Evolutionary conservation across 2,113 vertebrate species (phyloP), one percentile per base, ranked within the genome.

Genomic region (Pica pica): DNA sequence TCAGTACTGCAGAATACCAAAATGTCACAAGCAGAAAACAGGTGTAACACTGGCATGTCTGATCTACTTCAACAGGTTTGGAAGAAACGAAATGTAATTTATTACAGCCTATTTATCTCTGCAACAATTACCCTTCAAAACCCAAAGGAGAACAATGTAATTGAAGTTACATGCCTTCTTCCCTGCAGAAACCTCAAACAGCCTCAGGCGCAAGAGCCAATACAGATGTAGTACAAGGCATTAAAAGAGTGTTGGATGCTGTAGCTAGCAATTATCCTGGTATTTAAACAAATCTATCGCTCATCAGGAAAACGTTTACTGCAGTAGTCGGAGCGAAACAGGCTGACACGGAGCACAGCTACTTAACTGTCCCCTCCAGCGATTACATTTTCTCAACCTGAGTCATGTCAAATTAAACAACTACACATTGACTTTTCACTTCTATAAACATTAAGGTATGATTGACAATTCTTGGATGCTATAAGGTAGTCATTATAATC

Each of bases 181-280:
- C 80, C 92, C 94, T 84, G 95, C 93, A 91, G 93, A 97, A 98
- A 98, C 98, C 97, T 97, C 97, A 67, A 95, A 97, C 85, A 97
- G 98, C 99, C 99, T 97, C 97, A 94, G 98, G 99, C 99, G 99
- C 99, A 97, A 95, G 94, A 97, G 98, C 97, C 98, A 98, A 98
- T 98, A 98, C 98, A 97, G 98, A 98, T 98, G 99, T 98, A 98
- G 97, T 98, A 99, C 98, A 99, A 98, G 98, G 98, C 98, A 97
- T 97, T 98, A 98, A 97, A 89, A 96, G 95, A 97, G 96, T 69
- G 94, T 96, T 97, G 96, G 96, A 94, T 98, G 97, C 90, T 97
- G 91, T 89, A 98, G 98, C 97, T 96, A 97, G 98, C 98, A 99
- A 99, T 99, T 99, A 99, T 90, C 94, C 96, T 65, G 95, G 98